Conservation (phyloP, 2,797 vertebrate species). For the Poeciliopsis presidionis region DNA sequence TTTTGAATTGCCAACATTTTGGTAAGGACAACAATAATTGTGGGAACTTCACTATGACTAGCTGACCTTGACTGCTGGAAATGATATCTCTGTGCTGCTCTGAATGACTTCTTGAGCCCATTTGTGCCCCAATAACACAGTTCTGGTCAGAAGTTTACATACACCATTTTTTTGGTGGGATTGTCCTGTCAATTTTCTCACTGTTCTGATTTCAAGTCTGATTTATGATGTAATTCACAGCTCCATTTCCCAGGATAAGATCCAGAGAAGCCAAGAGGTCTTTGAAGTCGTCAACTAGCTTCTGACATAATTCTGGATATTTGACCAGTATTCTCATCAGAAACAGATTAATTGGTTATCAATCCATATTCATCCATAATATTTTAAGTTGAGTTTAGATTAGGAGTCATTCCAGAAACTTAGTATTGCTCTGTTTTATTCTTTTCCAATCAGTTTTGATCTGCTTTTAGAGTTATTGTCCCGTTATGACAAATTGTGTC, state of each 20-base stretch:
- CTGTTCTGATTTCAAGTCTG: not conserved
- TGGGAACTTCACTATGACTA: slow-evolving; percentile 77
- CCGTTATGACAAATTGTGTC: not conserved
- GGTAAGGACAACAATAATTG: slow-evolving; percentile 59
- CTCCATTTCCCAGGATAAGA: not conserved
- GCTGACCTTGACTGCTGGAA: slow-evolving; percentile 65
- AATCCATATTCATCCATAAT: not conserved
- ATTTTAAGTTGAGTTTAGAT: not conserved
- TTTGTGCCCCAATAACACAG: slow-evolving; percentile 41
- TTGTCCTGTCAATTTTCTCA: not conserved
- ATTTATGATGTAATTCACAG: not conserved
- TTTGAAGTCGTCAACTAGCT: not conserved
- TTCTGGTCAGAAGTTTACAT: slow-evolving; percentile 1
- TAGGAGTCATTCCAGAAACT: not conserved
- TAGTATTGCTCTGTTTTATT: not conserved
- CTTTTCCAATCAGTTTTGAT: not conserved
- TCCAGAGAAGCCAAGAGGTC: not conserved
- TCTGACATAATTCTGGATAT: not conserved
- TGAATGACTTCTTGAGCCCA: slow-evolving; percentile 52
- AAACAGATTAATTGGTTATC: not conserved
- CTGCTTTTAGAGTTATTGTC: not conserved
- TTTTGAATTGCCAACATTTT: slow-evolving; percentile 63
- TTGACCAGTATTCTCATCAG: not conserved
- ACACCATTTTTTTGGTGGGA: not conserved
- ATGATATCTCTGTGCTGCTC: slow-evolving; percentile 57